Evolutionary conservation across 2,797 vertebrate species (phyloP).

Genomic region (Sylvia borin): DNA sequence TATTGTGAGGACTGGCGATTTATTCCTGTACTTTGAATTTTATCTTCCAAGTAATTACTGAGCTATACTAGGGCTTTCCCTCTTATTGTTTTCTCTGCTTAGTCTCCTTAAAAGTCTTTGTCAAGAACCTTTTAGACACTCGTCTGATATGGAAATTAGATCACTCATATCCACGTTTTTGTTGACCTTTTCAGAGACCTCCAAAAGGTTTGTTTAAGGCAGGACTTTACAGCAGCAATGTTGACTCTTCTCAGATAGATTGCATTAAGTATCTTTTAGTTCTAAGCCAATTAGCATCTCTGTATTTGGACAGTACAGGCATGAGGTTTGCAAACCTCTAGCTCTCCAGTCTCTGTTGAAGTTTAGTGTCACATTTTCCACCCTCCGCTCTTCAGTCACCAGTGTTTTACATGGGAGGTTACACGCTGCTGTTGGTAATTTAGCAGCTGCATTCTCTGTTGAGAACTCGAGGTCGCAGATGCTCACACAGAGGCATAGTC

Average conservation of each 20-base stretch:
- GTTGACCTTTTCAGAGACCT: background rate
- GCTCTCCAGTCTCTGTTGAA: background rate
- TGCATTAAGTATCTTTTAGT: slow-evolving; percentile 8
- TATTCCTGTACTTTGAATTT: background rate
- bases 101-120: slow-evolving; percentile 10
- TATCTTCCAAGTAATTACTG: slow-evolving; percentile 7
- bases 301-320: background rate
- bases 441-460: background rate
- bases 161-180: slow-evolving; percentile 1
- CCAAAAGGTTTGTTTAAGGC: slow-evolving; percentile 31
- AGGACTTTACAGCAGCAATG: background rate
- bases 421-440: background rate
- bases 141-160: slow-evolving; percentile 6
- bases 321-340: background rate
- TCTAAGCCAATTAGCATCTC: slow-evolving; percentile 4
- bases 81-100: background rate
- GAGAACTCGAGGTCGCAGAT: background rate
- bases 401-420: background rate
- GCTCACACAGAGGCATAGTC: background rate
- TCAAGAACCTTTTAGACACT: background rate
- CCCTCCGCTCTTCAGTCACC: background rate
- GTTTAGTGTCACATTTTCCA: background rate
- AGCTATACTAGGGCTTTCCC: background rate
- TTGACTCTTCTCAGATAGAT: slow-evolving; percentile 23
- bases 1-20: background rate